Evolutionary conservation across 1,140 invertebrate species (phyloP), one percentile per base, ranked within the genome.

Genomic region (Berghia stephanieae): DNA sequence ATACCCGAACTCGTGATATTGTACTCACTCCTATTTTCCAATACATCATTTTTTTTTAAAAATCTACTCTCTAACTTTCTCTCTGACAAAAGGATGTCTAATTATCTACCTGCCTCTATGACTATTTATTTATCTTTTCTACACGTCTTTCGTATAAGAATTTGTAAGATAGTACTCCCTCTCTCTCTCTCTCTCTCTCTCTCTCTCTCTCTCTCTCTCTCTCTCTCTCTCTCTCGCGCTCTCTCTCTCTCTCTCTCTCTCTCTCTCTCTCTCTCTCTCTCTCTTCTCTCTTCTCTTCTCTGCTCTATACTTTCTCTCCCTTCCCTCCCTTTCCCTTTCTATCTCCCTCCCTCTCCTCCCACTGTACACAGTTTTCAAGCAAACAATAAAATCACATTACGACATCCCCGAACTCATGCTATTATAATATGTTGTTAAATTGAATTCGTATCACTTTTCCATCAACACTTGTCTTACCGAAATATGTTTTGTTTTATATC

Each of bases 221-320:
- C n/a, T n/a, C n/a, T n/a, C n/a, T n/a, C n/a, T n/a, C n/a, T n/a
- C n/a, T n/a, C n/a, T n/a, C n/a, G n/a, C n/a, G n/a, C n/a, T n/a
- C n/a, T n/a, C n/a, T n/a, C n/a, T n/a, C n/a, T n/a, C n/a, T n/a
- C n/a, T n/a, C 3, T 2, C 3, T 4, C 66, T 2, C 38, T 68
- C 27, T 40, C 66, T 68, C 66, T 68, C 38, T 31, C 38, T 40
- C 66, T 60, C 55, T 6, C 46, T 52, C 46, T 52, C 46, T 52
- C 57, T 60, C 57, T 8, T 21, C 8, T n/a, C 10, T 10, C 36
- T 60, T n/a, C 36, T n/a, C n/a, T 1, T 1, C 21, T 6, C n/a
- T 60, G 10, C 10, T 60, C 10, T 27, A 24, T 60, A 21, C 10
- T 60, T 24, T 13, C n/a, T 13, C 6, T 8, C 10, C 24, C 6